These are phyloP conservation scores for Mnemiopsis leidyi DNA, from an alignment of 37 sponge, comb jelly and placozoan genomes.

Conservation along the genomic window DNA sequence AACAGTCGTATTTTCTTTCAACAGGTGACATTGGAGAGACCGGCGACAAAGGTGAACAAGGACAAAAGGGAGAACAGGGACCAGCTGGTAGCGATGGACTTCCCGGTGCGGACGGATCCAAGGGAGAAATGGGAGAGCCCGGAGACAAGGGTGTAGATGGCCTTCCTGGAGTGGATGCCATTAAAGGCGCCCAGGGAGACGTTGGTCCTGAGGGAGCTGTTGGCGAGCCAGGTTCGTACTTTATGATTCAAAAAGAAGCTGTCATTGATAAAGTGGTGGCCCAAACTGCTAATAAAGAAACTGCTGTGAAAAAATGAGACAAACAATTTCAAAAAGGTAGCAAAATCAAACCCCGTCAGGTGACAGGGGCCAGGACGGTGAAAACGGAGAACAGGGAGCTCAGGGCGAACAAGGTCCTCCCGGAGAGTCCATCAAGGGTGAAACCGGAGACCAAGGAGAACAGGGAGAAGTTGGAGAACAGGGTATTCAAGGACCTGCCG, in stretches of 20 bases:
- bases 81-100: background rate
- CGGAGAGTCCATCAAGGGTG: background rate
- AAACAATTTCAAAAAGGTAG: no score
- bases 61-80: background rate
- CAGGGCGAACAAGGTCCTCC: background rate
- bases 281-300: background rate
- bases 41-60: conserved; percentile 31
- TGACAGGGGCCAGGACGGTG: background rate
- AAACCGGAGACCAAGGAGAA: background rate
- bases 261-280: background rate
- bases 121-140: background rate
- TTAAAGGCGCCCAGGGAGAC: conserved; percentile 26
- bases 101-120: conserved; percentile 1
- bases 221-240: background rate
- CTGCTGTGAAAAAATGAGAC: no score
- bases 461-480: background rate
- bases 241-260: background rate
- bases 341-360: background rate
- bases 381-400: background rate
- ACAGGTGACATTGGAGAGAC: conserved; percentile 24
- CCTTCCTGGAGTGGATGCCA: background rate
- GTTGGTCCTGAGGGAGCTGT: background rate
- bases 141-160: conserved; percentile 39
- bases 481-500: background rate
- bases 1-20: no score